Evolutionary conservation across 2,797 vertebrate species (phyloP).

Genomic region (Odontamblyopus rebecca): DNA sequence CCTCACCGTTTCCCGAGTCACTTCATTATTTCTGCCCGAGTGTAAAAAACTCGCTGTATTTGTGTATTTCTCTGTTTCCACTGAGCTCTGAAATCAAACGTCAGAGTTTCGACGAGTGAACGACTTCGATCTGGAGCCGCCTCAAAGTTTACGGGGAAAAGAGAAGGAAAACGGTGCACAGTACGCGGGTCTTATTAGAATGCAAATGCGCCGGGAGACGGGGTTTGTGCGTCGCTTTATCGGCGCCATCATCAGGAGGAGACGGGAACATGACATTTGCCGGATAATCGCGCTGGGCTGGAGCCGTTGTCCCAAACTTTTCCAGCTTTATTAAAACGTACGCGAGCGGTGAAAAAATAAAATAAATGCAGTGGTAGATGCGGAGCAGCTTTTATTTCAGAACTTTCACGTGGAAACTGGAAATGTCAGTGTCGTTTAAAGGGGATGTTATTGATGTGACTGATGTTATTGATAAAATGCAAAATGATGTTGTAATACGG

Average conservation of each 20-base stretch:
- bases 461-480: no score
- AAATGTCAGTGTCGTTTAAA: not conserved
- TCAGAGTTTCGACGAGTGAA: conserved; percentile 28
- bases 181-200: conserved; percentile 59
- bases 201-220: conserved; percentile 63
- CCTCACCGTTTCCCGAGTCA: conserved; percentile 22
- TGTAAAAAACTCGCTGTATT: not conserved
- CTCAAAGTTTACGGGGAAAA: conserved; percentile 25
- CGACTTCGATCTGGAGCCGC: conserved; percentile 62
- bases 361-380: no score
- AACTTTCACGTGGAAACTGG: not conserved
- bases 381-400: not conserved
- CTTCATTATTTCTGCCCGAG: conserved; percentile 27
- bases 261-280: conserved; percentile 75
- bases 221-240: conserved; percentile 50
- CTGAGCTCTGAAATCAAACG: conserved; percentile 59
- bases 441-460: no score
- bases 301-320: not conserved
- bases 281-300: conserved; percentile 65
- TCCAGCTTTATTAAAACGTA: conserved; percentile 21
- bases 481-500: no score
- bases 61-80: conserved; percentile 8
- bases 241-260: conserved; percentile 52
- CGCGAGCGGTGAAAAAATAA: not conserved
- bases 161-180: conserved; percentile 1